Evolutionary conservation across 2,888 invertebrate genomes (phyloP).

Genomic region (Nomada ferruginata): DNA sequence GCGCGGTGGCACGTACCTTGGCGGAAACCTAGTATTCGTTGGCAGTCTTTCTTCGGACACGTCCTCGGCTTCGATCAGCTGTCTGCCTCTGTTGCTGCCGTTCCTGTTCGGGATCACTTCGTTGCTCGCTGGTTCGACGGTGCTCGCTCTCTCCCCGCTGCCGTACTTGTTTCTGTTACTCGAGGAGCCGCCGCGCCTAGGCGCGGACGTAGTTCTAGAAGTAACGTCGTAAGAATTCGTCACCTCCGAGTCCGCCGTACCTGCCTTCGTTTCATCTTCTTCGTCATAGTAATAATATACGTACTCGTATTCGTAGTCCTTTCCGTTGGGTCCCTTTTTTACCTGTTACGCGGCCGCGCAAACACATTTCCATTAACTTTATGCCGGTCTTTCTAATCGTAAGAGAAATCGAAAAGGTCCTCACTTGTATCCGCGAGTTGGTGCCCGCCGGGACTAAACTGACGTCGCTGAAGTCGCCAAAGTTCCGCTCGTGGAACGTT

Average conservation of each 20-base stretch:
- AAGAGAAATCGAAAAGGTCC: background rate
- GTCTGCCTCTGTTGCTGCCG: conserved; percentile 84
- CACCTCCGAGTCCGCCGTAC: conserved; percentile 74
- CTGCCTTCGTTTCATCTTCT: conserved; percentile 86
- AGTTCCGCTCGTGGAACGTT: conserved; percentile 76
- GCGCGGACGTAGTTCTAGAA: conserved; percentile 84
- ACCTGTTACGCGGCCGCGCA: conserved; percentile 85
- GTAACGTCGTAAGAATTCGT: conserved; percentile 88
- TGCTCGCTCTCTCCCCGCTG: conserved; percentile 86
- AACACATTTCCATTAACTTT: too few species aligned
- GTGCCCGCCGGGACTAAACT: conserved; percentile 82
- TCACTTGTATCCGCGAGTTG: conserved; percentile 81
- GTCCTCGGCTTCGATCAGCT: conserved; percentile 81
- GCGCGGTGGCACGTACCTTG: conserved; percentile 82
- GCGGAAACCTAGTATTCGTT: conserved; percentile 94
- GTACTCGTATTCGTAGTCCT: conserved; percentile 96
- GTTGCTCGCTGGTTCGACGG: conserved; percentile 87
- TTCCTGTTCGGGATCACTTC: conserved; percentile 87
- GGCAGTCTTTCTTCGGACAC: conserved; percentile 88
- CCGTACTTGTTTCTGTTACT: conserved; percentile 85
- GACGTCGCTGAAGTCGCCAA: conserved; percentile 80
- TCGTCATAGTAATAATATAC: conserved; percentile 96
- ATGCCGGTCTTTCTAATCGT: background rate
- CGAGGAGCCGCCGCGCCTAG: conserved; percentile 54
- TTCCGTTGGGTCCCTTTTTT: conserved; percentile 94